Evolutionary conservation across 2,888 invertebrate genomes (phyloP), one percentile per base, ranked within the genome.

Genomic region (Mesoligia furuncula): DNA sequence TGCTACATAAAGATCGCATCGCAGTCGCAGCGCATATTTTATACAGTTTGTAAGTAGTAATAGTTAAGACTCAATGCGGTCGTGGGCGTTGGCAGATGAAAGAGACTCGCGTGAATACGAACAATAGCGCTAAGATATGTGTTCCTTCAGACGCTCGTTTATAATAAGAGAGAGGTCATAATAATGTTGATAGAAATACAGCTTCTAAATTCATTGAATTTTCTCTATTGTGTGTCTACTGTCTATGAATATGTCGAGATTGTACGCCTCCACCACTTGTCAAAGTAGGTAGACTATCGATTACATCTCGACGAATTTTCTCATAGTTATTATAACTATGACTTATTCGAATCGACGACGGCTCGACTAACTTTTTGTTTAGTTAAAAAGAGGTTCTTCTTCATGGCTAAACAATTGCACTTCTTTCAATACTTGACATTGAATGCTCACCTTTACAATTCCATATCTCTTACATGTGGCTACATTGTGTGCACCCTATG

Each of bases 31-130:
- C 75, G 54, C 31, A 72, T 85, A 81, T 75, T 84, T 73, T 65
- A 84, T 75, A 42, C 73, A 51, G 77, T 85, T 72, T 77, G 67
- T 71, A n/a, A n/a, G n/a, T n/a, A 66, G 75, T 75, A 75, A 78
- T 73, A 71, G 64, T 81, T 84, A 85, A 78, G 71, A 65, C 70
- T 73, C 84, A 73, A 81, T 77, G 81, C 39, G 57, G 42, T 64
- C 45, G 84, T 84, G 81, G 85, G 85, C 84, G 84, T 81, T 84
- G 85, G 77, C 81, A 78, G 77, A 77, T 81, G 77, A 84, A 84
- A 81, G 85, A 75, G 68, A 80, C 65, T 78, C 73, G 67, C 64
- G 65, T 75, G 75, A 74, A 73, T 73, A 67, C 77, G 72, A 80
- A 80, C 78, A 87, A 81, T 87, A 73, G 57, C 54, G 39, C 65